Percentiles rank a stretch among this genome's conserved stretches.
These are phyloP conservation scores for Eupithecia tripunctaria DNA, from an alignment of 2,888 invertebrate species.

Conservation along the genomic window DNA sequence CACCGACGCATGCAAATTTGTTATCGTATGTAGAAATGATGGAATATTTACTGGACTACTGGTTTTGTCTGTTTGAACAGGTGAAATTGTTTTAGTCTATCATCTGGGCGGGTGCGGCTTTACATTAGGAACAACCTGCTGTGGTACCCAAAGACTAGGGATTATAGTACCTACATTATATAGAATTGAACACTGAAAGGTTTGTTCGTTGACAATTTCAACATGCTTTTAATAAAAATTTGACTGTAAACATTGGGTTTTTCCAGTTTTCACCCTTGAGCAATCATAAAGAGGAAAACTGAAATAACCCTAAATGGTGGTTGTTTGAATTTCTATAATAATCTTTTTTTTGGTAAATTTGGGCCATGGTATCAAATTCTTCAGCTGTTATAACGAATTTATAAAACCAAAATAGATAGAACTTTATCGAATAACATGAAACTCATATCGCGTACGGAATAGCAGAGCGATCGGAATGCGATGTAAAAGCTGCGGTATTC, in stretches of 20 bases:
- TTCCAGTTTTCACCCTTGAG: too few species aligned
- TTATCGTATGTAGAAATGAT: constrained; percentile 3
- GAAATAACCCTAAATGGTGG: too few species aligned
- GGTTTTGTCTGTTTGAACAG: constrained; percentile 5
- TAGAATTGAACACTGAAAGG: not conserved
- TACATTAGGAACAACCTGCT: not conserved
- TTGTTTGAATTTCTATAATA: not conserved
- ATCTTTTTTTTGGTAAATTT: not conserved
- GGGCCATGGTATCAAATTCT: not conserved
- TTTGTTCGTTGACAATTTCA: too few species aligned
- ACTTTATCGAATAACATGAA: too few species aligned
- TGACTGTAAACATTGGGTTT: too few species aligned
- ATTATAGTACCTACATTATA: not conserved
- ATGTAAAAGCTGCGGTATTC: not conserved
- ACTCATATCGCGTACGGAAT: not conserved
- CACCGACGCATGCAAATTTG: constrained; percentile 9
- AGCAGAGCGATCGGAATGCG: not conserved
- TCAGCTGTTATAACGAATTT: not conserved
- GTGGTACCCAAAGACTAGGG: too few species aligned
- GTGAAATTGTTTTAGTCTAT: not conserved
- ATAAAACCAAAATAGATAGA: not conserved
- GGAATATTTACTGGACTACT: constrained; percentile 4
- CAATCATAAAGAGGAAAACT: too few species aligned
- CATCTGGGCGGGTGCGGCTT: not conserved
- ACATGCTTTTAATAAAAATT: too few species aligned